A percentile compares a stretch with the other conserved stretches of the same genome.
Evolutionary conservation across 2,797 vertebrate genomes (phyloP).

Genomic region (Myotis findleyi): DNA sequence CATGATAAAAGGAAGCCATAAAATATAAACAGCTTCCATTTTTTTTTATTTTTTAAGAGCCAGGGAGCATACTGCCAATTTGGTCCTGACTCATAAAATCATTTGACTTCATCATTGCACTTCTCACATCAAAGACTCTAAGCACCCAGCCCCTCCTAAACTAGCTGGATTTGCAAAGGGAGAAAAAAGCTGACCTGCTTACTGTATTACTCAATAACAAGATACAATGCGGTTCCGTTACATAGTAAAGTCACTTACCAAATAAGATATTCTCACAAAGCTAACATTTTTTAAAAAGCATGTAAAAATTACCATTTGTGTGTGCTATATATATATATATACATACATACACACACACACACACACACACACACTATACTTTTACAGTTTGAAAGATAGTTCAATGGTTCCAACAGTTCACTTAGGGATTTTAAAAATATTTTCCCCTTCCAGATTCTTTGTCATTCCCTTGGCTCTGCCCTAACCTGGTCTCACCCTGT

Average conservation of each 20-base stretch:
- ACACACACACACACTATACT: constrained; percentile 30
- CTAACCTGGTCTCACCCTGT: not conserved
- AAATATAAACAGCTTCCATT: constrained; percentile 61
- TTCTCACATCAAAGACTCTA: not conserved
- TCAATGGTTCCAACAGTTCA: constrained; percentile 24
- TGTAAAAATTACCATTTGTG: constrained; percentile 70
- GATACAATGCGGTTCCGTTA: not conserved
- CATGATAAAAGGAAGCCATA: constrained; percentile 29
- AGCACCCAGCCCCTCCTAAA: not conserved
- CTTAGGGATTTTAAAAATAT: not conserved
- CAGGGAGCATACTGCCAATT: not conserved
- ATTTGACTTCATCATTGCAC: not conserved
- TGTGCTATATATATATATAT: constrained; percentile 19
- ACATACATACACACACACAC: too few species aligned
- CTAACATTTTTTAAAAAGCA: constrained; percentile 64
- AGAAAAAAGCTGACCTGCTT: not conserved
- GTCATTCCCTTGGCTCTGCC: constrained; percentile 23
- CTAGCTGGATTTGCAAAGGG: not conserved
- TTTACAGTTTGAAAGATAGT: constrained; percentile 33
- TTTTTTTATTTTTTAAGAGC: constrained; percentile 41
- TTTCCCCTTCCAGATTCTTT: constrained; percentile 32
- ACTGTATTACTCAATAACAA: not conserved
- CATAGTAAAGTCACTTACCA: constrained; percentile 31
- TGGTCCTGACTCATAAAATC: constrained; percentile 20
- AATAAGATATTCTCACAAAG: constrained; percentile 43